A percentile compares a stretch with the other conserved stretches of the same genome.
Evolutionary conservation across 2,797 vertebrate species (phyloP).

Genomic region (Darevskia nairensis): DNA sequence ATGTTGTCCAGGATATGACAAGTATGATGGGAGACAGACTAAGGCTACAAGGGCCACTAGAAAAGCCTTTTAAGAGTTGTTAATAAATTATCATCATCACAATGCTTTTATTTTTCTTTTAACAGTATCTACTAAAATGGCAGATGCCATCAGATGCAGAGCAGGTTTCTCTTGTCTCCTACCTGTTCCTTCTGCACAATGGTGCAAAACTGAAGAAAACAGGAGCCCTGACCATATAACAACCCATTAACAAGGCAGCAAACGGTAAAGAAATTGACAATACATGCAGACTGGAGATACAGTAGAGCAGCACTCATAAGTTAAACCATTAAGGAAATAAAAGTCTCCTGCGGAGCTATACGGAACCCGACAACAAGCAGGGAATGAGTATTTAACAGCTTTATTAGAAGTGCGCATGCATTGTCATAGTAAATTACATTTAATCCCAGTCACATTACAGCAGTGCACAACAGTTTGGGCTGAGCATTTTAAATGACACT

Average conservation of each 20-base stretch:
- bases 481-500: not conserved
- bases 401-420: constrained; percentile 44
- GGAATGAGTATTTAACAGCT: constrained; percentile 39
- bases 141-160: not conserved
- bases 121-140: constrained; percentile 19
- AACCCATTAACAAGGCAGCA: rapidly evolving
- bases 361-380: constrained; percentile 13
- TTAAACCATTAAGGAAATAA: constrained; percentile 3
- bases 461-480: not conserved
- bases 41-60: not conserved
- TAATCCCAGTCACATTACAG: not conserved
- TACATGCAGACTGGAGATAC: not conserved
- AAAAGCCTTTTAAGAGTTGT: not conserved
- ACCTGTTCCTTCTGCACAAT: constrained; percentile 2
- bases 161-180: not conserved
- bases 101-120: not conserved
- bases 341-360: not conserved
- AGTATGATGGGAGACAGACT: not conserved
- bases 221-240: constrained; percentile 9
- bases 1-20: not conserved
- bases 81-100: constrained; percentile 6
- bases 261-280: constrained; percentile 3
- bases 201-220: not conserved
- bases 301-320: not conserved
- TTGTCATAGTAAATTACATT: not conserved